These are phyloP conservation scores for Chaetops frenatus DNA, from an alignment of 2,113 vertebrate species.

Conservation along the genomic window DNA sequence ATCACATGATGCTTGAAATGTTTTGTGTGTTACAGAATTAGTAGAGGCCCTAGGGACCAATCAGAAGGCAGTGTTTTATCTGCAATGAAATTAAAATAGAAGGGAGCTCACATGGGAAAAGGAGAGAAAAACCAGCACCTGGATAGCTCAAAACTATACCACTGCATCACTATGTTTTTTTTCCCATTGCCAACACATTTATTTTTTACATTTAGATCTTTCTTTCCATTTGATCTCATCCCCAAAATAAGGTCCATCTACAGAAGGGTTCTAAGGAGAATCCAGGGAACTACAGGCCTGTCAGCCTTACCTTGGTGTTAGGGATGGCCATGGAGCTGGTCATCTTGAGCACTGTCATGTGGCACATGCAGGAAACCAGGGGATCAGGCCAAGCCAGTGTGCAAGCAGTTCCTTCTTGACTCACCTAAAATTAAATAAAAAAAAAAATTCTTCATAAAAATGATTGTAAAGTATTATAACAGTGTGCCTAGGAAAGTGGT, in stretches of 20 bases:
- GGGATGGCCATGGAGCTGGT: not conserved
- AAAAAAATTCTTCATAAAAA: not conserved
- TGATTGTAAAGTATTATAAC: not conserved
- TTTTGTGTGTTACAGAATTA: not conserved
- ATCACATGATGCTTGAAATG: not conserved
- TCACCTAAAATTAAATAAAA: not conserved
- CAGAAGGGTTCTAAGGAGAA: not conserved
- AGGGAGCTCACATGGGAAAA: not conserved
- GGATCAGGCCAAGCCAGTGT: not conserved
- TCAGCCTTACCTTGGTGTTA: not conserved
- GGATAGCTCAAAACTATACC: not conserved
- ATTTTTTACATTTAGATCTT: not conserved
- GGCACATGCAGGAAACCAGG: not conserved
- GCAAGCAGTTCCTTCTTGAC: not conserved
- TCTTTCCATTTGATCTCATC: not conserved
- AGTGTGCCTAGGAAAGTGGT: not conserved
- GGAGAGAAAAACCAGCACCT: not conserved
- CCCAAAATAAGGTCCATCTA: not conserved
- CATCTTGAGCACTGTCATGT: not conserved
- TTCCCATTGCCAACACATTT: accelerated
- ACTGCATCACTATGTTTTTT: not conserved
- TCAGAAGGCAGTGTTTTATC: not conserved
- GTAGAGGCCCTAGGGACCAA: not conserved
- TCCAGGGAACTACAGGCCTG: not conserved
- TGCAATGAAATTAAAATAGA: not conserved